Percentiles rank a stretch among this genome's conserved stretches.
Conservation (phyloP, 2,113 vertebrate genomes). For the Hymenochirus boettgeri region DNA sequence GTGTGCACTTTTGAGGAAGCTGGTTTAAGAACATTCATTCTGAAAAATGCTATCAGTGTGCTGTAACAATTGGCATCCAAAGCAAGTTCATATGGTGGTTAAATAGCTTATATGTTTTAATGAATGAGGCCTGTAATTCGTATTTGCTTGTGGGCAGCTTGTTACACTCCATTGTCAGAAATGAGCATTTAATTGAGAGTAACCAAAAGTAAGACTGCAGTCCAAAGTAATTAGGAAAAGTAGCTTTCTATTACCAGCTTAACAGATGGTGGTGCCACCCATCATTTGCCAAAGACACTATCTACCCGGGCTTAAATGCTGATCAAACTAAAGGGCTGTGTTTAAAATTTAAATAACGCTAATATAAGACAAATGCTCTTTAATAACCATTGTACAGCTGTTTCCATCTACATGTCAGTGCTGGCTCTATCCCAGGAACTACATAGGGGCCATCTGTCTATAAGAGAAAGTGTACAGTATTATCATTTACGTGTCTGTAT, state of each 20-base stretch:
- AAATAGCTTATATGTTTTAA: not conserved
- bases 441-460: slow-evolving; percentile 32
- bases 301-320: slow-evolving; percentile 23
- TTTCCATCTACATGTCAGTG: slow-evolving; percentile 15
- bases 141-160: not conserved
- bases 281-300: slow-evolving; percentile 21
- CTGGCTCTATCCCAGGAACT: slow-evolving; percentile 28
- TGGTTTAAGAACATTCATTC: too few relatives aligned
- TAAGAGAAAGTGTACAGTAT: slow-evolving; percentile 1
- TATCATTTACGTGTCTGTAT: not conserved
- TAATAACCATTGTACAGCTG: slow-evolving; percentile 37
- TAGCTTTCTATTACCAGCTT: slow-evolving; percentile 22
- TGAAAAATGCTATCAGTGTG: not conserved
- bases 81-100: not conserved
- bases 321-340: slow-evolving; percentile 17
- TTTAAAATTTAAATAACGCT: slow-evolving; percentile 22
- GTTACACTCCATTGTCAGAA: slow-evolving; percentile 7
- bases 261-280: slow-evolving; percentile 23
- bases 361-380: slow-evolving; percentile 11
- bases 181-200: slow-evolving; percentile 26
- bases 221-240: slow-evolving; percentile 19
- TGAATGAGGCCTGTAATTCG: not conserved
- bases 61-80: not conserved
- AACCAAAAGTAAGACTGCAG: not conserved
- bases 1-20: too few relatives aligned